Evolutionary conservation across 2,888 invertebrate species (phyloP), one percentile per base, ranked within the genome.

Genomic region (Horisme vitalbata): DNA sequence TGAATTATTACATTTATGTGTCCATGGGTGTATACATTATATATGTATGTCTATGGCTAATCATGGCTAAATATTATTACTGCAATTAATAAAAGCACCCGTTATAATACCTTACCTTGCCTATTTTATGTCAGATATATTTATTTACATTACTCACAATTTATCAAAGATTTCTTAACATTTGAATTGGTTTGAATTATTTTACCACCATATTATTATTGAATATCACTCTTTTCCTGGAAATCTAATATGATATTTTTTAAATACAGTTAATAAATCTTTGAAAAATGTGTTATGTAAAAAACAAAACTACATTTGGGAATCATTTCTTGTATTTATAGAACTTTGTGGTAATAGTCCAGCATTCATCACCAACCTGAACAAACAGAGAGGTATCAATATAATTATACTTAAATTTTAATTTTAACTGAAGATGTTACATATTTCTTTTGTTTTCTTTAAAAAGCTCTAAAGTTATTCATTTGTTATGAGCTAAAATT

Each of bases 341-440:
- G 91, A 91, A 90, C 90, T 90, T 90, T 90, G 90, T 90, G 90
- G 89, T 90, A 87, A 89, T 90, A 87, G 88, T 89, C 90, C 89
- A 88, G 90, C 90, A 90, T 89, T 87, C 90, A 87, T 84, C 90
- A 88, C 85, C 91, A 73, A 87, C 90, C 89, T 88, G 90, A 90
- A 87, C 86, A 83, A 68, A 84, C 72, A 81, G 84, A 86, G 90
- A 90, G 90, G 90, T 90, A 90, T 90, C 89, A 79, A 88, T 83
- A 72, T 76, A 81, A 72, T 83, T 86, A 87, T 85, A 86, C 78
- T 85, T 84, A 81, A 75, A 71, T 82, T 72, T 68, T 82, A 77
- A 71, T 71, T 65, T 63, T 69, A 68, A 68, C 57, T 63, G 48
- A 60, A 62, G 62, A 60, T 58, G 30, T 45, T 26, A 44, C 55